These are phyloP conservation scores for Synergus laeviventris DNA, from an alignment of 2,888 invertebrate species.

Conservation along the genomic window DNA sequence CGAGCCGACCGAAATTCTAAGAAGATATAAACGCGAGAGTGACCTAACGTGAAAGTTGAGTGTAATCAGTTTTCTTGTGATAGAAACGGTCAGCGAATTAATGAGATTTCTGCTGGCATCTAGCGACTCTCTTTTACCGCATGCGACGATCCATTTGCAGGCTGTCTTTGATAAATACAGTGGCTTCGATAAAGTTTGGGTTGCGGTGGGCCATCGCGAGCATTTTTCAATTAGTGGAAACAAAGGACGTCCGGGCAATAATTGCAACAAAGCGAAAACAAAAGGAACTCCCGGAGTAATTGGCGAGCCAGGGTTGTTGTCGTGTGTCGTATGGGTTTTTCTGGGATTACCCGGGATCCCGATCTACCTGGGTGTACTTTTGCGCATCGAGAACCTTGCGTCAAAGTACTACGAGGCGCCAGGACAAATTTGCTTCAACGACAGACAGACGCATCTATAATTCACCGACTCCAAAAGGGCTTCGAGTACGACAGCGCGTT, in stretches of 20 bases:
- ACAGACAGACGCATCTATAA: constrained; percentile 47
- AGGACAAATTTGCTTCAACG: constrained; percentile 37
- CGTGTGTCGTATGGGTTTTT: constrained; percentile 46
- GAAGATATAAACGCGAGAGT: too few relatives aligned
- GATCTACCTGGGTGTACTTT: constrained; percentile 39
- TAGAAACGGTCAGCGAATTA: background rate
- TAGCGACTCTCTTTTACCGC: constrained; percentile 1
- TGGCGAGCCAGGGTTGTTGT: constrained; percentile 60
- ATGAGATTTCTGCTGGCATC: background rate
- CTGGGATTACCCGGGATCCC: constrained; percentile 20
- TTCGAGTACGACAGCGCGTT: constrained; percentile 11
- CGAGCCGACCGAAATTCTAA: too few relatives aligned
- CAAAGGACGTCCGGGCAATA: constrained; percentile 66
- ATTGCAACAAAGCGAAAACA: constrained; percentile 67
- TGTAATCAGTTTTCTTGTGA: background rate
- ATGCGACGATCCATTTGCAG: constrained; percentile 35
- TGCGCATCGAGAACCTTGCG: constrained; percentile 34
- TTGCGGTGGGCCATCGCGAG: constrained; percentile 54
- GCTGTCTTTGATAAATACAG: constrained; percentile 50
- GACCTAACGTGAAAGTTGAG: too few relatives aligned
- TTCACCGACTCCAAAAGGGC: constrained; percentile 45
- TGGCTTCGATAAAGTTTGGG: constrained; percentile 50
- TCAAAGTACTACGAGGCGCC: constrained; percentile 25
- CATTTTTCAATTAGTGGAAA: constrained; percentile 67
- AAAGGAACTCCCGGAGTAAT: constrained; percentile 62